Base-by-base conservation (phyloP, 1,140 invertebrate species). In the Achroia grisella region DNA sequence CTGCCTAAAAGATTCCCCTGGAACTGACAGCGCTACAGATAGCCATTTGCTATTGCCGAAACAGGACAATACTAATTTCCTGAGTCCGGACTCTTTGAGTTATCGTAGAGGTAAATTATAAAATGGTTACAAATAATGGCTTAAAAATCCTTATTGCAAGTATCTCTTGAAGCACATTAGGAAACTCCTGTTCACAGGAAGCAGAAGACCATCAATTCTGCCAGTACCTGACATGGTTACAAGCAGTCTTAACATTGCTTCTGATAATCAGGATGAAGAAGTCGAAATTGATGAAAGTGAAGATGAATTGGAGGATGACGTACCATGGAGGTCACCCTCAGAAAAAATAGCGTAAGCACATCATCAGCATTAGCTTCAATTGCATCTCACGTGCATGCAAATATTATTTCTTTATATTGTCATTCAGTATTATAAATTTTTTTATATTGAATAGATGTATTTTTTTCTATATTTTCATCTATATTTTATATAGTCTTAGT, bases 141-240 rank as follows among this genome's bases (percentile, higher is more conserved):
- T 23, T 3, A 23, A 23, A 3, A 23, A 23, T 23, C 17, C 6
- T 23, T 23, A 23, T 4, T 32, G 11, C 30, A 32, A 12, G 13
- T 4, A 13, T 11, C 4, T 35, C 14, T 35, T 35, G 33, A 3
- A n/a, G 12, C 4, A 2, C 14, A 5, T 35, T 6, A 31, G 3
- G 9, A 13, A 39, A 17, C 31, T 3, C 30, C 30, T 14, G 3
- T 17, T 31, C 12, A 6, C 60, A 93, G 93, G 94, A n/a, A 95
- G 93, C 57, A 87, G 95, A 59, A 83, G 94, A 48, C 94, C 94
- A 1, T 95, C 93, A 47, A 96, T 96, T 44, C 79, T 96, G 33
- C 94, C 95, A 10, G 95, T 96, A 1, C 94, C 94, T 0, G 95
- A 96, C 67, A 95, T 95, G 92, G 89, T 95, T 55, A 94, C 93